These are phyloP conservation scores for Rachycentron canadum DNA, from an alignment of 2,797 vertebrate genomes.

Conservation along the genomic window DNA sequence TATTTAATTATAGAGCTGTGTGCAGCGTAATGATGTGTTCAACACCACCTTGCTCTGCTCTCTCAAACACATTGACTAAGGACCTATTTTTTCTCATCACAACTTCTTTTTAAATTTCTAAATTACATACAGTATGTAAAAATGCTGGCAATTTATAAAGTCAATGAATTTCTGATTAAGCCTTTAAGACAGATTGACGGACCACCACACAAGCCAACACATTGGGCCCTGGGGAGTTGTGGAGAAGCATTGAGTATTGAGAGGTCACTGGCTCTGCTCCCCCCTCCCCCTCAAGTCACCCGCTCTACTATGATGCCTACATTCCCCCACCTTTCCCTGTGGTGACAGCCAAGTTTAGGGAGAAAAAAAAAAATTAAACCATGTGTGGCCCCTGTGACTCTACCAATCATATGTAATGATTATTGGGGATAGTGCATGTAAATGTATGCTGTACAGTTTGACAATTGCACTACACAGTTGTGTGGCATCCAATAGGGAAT, in stretches of 20 bases:
- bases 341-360: conserved; percentile 26
- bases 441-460: background rate
- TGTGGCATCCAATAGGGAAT: background rate
- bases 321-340: conserved; percentile 41
- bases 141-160: background rate
- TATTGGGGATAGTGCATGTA: background rate
- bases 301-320: conserved; percentile 29
- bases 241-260: conserved; percentile 41
- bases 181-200: conserved; percentile 13
- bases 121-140: background rate
- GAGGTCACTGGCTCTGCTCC: conserved; percentile 58
- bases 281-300: conserved; percentile 50
- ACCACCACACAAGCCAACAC: conserved; percentile 30
- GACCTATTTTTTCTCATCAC: too few relatives aligned
- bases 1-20: too few relatives aligned
- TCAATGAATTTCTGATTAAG: conserved; percentile 27
- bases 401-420: conserved; percentile 30
- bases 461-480: background rate
- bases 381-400: background rate
- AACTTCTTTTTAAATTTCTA: background rate
- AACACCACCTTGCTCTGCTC: too few relatives aligned
- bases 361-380: conserved; percentile 17
- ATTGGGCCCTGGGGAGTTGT: conserved; percentile 53
- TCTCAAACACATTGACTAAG: too few relatives aligned
- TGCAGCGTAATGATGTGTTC: too few relatives aligned